These are phyloP conservation scores for Neotoma lepida DNA, from an alignment of 2,113 vertebrate genomes.

Conservation along the genomic window DNA sequence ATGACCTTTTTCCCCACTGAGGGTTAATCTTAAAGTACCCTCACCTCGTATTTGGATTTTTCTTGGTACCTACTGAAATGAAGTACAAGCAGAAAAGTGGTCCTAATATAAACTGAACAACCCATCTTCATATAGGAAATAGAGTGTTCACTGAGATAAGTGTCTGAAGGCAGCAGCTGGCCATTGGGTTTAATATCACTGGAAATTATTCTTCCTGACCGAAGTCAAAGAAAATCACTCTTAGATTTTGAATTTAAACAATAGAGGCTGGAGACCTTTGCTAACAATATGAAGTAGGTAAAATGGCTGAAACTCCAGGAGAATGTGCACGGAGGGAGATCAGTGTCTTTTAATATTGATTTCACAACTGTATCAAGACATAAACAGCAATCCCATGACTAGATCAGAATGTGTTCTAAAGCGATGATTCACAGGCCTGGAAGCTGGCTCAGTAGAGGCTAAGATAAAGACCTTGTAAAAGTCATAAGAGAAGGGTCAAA, in stretches of 20 bases:
- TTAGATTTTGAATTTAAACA: slow-evolving; percentile 68
- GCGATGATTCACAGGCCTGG: not conserved
- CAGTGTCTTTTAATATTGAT: slow-evolving; percentile 33
- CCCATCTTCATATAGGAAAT: not conserved
- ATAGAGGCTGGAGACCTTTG: slow-evolving; percentile 56
- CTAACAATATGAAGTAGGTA: slow-evolving; percentile 45
- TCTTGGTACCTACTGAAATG: slow-evolving; percentile 23
- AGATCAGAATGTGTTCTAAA: not conserved
- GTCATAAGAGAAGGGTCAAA: not conserved
- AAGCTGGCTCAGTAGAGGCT: not conserved
- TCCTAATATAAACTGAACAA: slow-evolving; percentile 59
- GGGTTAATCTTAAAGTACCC: not conserved
- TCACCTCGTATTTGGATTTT: not conserved
- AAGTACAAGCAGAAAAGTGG: slow-evolving; percentile 53
- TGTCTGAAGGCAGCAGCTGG: slow-evolving; percentile 24
- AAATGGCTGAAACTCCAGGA: slow-evolving; percentile 43
- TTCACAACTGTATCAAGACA: slow-evolving; percentile 47
- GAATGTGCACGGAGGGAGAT: slow-evolving; percentile 19
- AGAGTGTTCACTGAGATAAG: slow-evolving; percentile 52
- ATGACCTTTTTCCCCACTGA: not conserved
- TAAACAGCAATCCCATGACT: not conserved
- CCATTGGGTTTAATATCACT: slow-evolving; percentile 39
- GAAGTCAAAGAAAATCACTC: slow-evolving; percentile 61
- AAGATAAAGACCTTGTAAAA: not conserved
- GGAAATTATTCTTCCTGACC: slow-evolving; percentile 56